These are phyloP conservation scores for Psittacula echo DNA, from an alignment of 2,797 vertebrate species.

Conservation along the genomic window DNA sequence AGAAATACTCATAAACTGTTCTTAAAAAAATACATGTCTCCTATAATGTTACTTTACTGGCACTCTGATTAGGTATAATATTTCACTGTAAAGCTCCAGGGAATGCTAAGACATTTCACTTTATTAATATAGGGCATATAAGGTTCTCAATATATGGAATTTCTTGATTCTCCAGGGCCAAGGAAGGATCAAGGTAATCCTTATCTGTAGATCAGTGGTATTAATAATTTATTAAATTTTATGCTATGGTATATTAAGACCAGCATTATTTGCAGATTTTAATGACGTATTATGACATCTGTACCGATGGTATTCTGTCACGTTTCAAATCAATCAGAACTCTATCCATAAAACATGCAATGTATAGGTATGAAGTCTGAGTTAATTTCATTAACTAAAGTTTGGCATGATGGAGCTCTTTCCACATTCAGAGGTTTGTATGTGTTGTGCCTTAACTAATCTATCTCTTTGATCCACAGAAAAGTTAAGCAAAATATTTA, in stretches of 20 bases:
- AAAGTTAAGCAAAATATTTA: background rate
- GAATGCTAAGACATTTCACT: background rate
- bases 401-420: background rate
- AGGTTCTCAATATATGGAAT: background rate
- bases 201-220: conserved; percentile 14
- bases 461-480: background rate
- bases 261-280: conserved; percentile 1
- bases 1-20: conserved; percentile 31
- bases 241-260: conserved; percentile 7
- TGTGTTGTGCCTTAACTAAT: background rate
- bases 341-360: background rate
- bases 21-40: conserved; percentile 1
- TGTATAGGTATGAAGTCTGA: background rate
- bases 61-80: background rate
- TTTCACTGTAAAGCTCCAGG: conserved; percentile 11
- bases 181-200: conserved; percentile 36
- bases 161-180: conserved; percentile 4
- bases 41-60: conserved; percentile 20
- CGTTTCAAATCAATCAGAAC: conserved; percentile 20
- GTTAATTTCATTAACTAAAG: background rate
- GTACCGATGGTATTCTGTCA: background rate
- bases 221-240: conserved; percentile 66
- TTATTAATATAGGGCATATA: conserved; percentile 44
- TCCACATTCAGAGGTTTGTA: background rate
- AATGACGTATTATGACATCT: conserved; percentile 2